A percentile compares a stretch with the other conserved stretches of the same genome.
These are phyloP conservation scores for Camponotus floridanus DNA, from an alignment of 1,140 invertebrate species.

Conservation along the genomic window DNA sequence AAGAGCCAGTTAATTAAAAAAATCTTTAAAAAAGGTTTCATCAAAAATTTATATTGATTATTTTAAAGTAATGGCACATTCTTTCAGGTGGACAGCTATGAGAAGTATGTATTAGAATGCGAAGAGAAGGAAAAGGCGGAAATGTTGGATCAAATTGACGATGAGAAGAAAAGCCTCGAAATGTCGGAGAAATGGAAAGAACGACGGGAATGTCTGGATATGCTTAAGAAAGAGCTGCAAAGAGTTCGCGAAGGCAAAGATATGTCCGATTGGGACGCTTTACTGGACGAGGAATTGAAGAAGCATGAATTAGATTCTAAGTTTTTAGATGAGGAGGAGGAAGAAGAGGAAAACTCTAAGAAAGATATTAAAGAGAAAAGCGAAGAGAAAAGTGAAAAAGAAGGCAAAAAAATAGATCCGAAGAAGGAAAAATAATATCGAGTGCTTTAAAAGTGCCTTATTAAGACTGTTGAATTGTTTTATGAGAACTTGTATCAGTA, in stretches of 20 bases:
- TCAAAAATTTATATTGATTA: not conserved
- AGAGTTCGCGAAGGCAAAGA: constrained; percentile 80
- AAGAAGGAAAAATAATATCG: constrained; percentile 69
- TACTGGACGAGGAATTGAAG: constrained; percentile 75
- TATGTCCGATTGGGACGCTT: constrained; percentile 80
- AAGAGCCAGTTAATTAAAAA: not conserved
- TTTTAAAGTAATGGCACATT: not conserved
- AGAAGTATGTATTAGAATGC: constrained; percentile 83
- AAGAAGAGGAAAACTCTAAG: constrained; percentile 33
- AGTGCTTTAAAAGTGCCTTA: constrained; percentile 14
- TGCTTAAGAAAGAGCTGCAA: constrained; percentile 83
- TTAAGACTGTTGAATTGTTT: not conserved
- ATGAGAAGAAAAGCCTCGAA: constrained; percentile 28
- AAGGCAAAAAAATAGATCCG: not conserved
- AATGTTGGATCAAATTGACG: constrained; percentile 55
- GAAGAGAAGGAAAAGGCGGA: constrained; percentile 78
- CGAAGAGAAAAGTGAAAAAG: constrained; percentile 3
- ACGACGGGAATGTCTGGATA: constrained; percentile 81
- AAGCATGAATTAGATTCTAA: constrained; percentile 37
- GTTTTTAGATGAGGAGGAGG: constrained; percentile 48
- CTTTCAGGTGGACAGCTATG: constrained; percentile 81
- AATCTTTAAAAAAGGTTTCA: not conserved
- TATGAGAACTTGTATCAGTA: not conserved
- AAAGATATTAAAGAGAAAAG: constrained; percentile 42
- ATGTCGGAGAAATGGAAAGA: constrained; percentile 82